These are phyloP conservation scores for Aculops lycopersici DNA, from an alignment of 1,140 invertebrate genomes.

Conservation along the genomic window DNA sequence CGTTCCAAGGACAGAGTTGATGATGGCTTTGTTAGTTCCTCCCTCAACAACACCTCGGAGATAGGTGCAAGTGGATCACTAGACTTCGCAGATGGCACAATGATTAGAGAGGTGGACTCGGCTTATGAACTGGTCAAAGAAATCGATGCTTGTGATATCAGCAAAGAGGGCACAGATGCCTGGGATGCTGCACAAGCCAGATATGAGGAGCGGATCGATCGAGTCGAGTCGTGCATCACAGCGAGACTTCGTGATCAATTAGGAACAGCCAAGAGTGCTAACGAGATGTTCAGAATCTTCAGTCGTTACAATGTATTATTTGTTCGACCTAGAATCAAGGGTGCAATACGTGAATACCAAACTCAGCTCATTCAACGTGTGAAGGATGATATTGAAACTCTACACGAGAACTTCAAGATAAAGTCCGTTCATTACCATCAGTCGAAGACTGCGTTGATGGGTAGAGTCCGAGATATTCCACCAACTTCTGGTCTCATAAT, in stretches of 20 bases:
- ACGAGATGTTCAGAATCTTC: slow-evolving; percentile 93
- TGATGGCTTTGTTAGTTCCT: slow-evolving; percentile 3
- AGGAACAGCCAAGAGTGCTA: slow-evolving; percentile 89
- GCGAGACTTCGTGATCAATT: slow-evolving; percentile 80
- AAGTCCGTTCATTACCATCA: slow-evolving; percentile 44
- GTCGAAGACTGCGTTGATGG: slow-evolving; percentile 64
- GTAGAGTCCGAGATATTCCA: slow-evolving; percentile 61
- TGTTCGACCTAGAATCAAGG: slow-evolving; percentile 84
- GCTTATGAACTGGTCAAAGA: slow-evolving; percentile 97
- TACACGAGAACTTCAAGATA: slow-evolving; percentile 94
- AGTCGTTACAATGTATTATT: slow-evolving; percentile 85
- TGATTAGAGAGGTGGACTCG: slow-evolving; percentile 67
- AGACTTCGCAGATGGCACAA: slow-evolving; percentile 66
- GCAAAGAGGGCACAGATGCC: slow-evolving; percentile 70
- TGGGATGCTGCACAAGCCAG: slow-evolving; percentile 82
- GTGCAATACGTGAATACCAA: slow-evolving; percentile 93
- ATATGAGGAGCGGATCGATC: slow-evolving; percentile 88
- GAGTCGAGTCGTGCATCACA: slow-evolving; percentile 84
- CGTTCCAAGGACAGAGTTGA: slow-evolving; percentile 12
- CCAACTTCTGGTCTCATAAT: slow-evolving; percentile 88
- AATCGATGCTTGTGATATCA: slow-evolving; percentile 86
- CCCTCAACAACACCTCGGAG: slow-evolving; percentile 15
- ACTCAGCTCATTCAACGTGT: slow-evolving; percentile 93
- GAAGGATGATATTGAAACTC: slow-evolving; percentile 85
- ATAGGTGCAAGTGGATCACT: slow-evolving; percentile 23